Evolutionary conservation across 2,888 invertebrate genomes (phyloP), one percentile per base, ranked within the genome.

Genomic region (Calameuta filiformis): DNA sequence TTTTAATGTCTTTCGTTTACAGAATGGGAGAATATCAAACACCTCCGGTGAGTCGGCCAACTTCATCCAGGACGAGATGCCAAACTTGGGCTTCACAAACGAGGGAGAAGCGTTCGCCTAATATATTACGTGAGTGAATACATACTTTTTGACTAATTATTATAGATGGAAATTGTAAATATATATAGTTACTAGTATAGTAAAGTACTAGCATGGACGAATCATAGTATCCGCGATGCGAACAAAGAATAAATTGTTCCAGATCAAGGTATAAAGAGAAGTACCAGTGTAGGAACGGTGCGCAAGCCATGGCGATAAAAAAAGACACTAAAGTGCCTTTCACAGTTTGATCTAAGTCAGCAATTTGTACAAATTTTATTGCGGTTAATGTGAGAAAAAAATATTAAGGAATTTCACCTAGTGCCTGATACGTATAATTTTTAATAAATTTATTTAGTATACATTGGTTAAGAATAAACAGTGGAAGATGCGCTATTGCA

Each of bases 41-140:
- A 76, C 82, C 86, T 73, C 83, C 85, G 75, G 82, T 85, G 78
- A 83, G 85, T 76, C 87, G 82, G 80, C 82, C 85, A 75, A 86
- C 80, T 80, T 82, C 85, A 23, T 81, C 87, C 34, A 85, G 91
- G 81, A 88, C 88, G 23, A 85, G 91, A 80, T 91, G 91, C 84
- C 91, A 91, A 85, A 91, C 91, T 6, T 91, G 91, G 91, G 87
- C 90, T 37, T 89, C 91, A 4, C 89, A 90, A 79, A 79, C 86
- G 75, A 89, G 88, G 83, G 90, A 91, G 68, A 90, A 86, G 84
- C 88, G 87, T 77, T 86, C 89, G 73, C 85, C 88, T 75, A 87
- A 85, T 79, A 77, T 87, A 76, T 85, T 89, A 81, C 85, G 91
- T 91, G 86, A 85, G 87, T 82, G 23, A 73, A 56, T 56, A 9